A percentile compares a stretch with the other conserved stretches of the same genome.
These are phyloP conservation scores for Watsonalla binaria DNA, from an alignment of 2,888 invertebrate genomes.

Conservation along the genomic window DNA sequence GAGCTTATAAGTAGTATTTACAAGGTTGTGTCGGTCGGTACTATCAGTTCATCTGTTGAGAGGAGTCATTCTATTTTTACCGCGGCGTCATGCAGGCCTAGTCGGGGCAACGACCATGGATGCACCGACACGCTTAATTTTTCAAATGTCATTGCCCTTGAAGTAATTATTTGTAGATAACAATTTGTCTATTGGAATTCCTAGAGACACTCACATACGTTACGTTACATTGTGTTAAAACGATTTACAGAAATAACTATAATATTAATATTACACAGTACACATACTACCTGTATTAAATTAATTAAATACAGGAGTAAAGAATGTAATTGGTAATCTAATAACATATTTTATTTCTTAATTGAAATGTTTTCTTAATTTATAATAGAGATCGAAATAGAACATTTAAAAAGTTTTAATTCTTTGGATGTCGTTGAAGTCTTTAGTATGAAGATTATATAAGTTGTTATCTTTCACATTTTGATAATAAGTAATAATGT, in stretches of 20 bases:
- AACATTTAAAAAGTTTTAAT: no score
- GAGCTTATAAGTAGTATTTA: no score
- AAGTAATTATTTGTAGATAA: constrained; percentile 27
- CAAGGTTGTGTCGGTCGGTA: neutral
- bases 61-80: constrained; percentile 59
- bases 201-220: constrained; percentile 3
- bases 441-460: constrained; percentile 20
- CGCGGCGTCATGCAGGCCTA: constrained; percentile 20
- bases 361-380: no score
- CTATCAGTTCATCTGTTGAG: constrained; percentile 32
- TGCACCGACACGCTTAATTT: constrained; percentile 56
- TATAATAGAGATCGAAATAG: no score
- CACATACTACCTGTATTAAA: no score
- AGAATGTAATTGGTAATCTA: no score
- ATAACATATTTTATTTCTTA: no score
- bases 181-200: constrained; percentile 22
- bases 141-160: constrained; percentile 63
- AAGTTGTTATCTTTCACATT: neutral
- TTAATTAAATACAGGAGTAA: no score
- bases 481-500: neutral
- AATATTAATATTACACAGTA: no score
- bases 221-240: neutral
- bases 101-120: constrained; percentile 57
- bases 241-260: constrained; percentile 8
- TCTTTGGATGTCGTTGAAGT: constrained; percentile 38